phyloP scores from a whole-genome alignment of 2,113 vertebrate species.

The Grallaria varia region DNA sequence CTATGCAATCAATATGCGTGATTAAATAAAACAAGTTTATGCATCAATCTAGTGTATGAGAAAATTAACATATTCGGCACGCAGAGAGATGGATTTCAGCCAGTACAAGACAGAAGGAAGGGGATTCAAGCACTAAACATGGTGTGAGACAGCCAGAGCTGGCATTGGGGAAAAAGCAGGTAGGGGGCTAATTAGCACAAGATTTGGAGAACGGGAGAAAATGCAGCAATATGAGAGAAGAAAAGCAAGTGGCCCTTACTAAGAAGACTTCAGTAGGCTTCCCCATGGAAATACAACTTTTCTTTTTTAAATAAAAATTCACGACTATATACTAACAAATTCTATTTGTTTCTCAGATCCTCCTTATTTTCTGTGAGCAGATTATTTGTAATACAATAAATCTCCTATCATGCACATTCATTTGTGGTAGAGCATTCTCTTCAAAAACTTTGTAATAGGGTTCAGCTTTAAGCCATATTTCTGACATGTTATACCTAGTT shows the following conservation, averaged over 20 bases:
- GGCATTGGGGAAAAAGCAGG: constrained; percentile 41
- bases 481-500: not conserved
- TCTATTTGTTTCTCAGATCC: not conserved
- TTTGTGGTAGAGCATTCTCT: not conserved
- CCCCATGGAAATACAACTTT: not conserved
- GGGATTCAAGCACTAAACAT: constrained; percentile 10
- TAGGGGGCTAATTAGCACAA: constrained; percentile 54
- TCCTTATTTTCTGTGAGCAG: not conserved
- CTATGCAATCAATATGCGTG: not conserved
- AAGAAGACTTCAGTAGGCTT: not conserved
- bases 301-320: not conserved
- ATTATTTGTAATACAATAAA: not conserved
- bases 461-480: not conserved
- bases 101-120: constrained; percentile 62
- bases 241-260: not conserved
- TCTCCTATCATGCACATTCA: not conserved
- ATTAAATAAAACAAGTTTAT: not conserved
- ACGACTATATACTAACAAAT: not conserved
- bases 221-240: not conserved
- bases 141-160: constrained; percentile 54
- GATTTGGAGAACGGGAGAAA: constrained; percentile 16
- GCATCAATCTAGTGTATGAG: not conserved
- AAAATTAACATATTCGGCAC: constrained; percentile 49
- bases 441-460: not conserved
- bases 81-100: constrained; percentile 56